Percentiles rank a stretch among this genome's conserved stretches.
Conservation (phyloP, 2,888 invertebrate genomes). For the Molorchus minor region DNA sequence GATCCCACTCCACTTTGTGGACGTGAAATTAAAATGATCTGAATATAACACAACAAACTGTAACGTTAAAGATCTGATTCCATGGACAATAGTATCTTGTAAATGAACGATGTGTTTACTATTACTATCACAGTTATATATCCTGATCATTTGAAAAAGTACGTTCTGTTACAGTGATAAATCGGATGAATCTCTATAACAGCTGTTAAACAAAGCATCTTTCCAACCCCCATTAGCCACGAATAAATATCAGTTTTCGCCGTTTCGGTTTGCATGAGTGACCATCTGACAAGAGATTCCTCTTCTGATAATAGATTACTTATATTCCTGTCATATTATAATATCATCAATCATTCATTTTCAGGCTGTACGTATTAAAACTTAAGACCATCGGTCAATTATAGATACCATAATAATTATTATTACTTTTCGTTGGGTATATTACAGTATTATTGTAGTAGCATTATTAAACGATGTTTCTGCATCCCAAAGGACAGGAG, state of each 20-base stretch:
- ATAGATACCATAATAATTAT: slow-evolving; percentile 8
- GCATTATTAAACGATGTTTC: too few species aligned
- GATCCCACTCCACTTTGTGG: too few species aligned
- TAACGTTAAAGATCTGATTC: too few species aligned
- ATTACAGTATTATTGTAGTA: not conserved
- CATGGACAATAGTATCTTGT: too few species aligned
- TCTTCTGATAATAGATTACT: slow-evolving; percentile 52
- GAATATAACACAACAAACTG: too few species aligned
- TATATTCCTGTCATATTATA: slow-evolving; percentile 53
- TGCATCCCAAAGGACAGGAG: too few species aligned
- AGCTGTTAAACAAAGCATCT: slow-evolving; percentile 44
- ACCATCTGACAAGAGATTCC: slow-evolving; percentile 44
- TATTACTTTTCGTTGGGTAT: not conserved
- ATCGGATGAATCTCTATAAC: not conserved
- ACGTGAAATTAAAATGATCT: too few species aligned
- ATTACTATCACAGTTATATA: too few species aligned
- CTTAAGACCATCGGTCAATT: slow-evolving; percentile 56
- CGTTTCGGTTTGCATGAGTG: slow-evolving; percentile 23
- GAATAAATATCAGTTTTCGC: slow-evolving; percentile 42
- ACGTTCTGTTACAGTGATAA: too few species aligned
- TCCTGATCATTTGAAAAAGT: too few species aligned
- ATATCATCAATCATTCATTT: slow-evolving; percentile 52
- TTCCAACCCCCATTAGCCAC: slow-evolving; percentile 53
- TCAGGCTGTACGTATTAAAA: slow-evolving; percentile 47
- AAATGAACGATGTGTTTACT: too few species aligned